Conservation (phyloP, 35 echinoderm and acorn worm species). For the Apostichopus californicus region DNA sequence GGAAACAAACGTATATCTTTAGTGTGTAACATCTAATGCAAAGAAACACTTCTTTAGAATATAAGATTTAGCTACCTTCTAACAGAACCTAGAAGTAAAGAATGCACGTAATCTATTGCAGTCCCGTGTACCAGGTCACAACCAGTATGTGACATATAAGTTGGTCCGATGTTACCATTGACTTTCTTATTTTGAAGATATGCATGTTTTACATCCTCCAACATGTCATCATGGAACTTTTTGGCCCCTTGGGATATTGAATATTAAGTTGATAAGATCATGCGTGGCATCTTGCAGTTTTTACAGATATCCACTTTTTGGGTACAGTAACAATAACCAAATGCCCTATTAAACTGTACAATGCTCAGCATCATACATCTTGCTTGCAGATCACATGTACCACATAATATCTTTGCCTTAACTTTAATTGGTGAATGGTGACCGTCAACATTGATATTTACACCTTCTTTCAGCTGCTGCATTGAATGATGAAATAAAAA, state of each 20-base stretch:
- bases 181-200: background rate
- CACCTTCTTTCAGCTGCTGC: background rate
- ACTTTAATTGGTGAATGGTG: background rate
- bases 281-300: constrained; percentile 3
- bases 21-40: too few species aligned
- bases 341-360: constrained; percentile 36
- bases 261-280: constrained; percentile 3
- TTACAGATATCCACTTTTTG: background rate
- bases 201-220: constrained; percentile 2
- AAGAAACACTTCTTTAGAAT: too few species aligned
- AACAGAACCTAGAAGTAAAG: background rate
- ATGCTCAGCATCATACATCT: constrained; percentile 16
- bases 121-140: constrained; percentile 20
- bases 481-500: constrained; percentile 3
- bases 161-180: constrained; percentile 47
- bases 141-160: background rate
- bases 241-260: background rate
- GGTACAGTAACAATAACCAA: constrained; percentile 32
- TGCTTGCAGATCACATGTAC: constrained; percentile 48
- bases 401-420: constrained; percentile 12
- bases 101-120: constrained; percentile 56
- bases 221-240: background rate
- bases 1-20: too few species aligned
- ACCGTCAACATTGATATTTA: background rate
- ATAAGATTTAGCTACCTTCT: too few species aligned